Conservation (phyloP, 1,140 invertebrate species). For the Hirudo medicinalis region DNA sequence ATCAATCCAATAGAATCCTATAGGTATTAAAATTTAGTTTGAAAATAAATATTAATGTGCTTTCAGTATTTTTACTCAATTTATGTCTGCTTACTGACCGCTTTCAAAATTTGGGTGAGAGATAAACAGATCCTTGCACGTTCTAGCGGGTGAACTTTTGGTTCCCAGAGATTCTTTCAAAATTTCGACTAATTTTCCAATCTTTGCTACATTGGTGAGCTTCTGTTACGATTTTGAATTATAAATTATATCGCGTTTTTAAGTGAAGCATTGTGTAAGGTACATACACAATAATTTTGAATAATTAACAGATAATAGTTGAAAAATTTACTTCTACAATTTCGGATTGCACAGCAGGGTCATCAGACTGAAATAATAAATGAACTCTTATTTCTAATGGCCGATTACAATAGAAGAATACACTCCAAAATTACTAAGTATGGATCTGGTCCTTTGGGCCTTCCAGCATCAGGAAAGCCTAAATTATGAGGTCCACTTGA, state of each 20-base stretch:
- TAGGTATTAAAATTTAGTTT: no score
- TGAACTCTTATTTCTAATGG: neutral
- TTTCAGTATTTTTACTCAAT: no score
- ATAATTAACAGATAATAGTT: no score
- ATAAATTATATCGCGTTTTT: neutral
- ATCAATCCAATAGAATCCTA: constrained; percentile 76
- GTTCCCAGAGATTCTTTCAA: constrained; percentile 31
- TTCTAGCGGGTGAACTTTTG: constrained; percentile 64
- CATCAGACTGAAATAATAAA: constrained; percentile 6
- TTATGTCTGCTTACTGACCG: constrained; percentile 43
- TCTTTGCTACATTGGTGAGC: neutral
- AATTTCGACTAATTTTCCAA: constrained; percentile 9
- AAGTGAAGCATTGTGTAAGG: no score
- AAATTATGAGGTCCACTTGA: no score
- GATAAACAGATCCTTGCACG: constrained; percentile 62
- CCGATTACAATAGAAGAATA: neutral
- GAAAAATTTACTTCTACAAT: neutral
- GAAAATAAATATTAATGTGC: neutral
- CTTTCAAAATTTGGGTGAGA: constrained; percentile 58
- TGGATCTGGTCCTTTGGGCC: constrained; percentile 59
- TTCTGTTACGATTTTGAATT: neutral
- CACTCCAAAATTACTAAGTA: constrained; percentile 33
- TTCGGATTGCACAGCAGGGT: neutral
- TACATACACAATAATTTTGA: no score
- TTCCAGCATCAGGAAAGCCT: neutral